Evolutionary conservation across 2,888 invertebrate species (phyloP).

Genomic region (Parnassius apollo): DNA sequence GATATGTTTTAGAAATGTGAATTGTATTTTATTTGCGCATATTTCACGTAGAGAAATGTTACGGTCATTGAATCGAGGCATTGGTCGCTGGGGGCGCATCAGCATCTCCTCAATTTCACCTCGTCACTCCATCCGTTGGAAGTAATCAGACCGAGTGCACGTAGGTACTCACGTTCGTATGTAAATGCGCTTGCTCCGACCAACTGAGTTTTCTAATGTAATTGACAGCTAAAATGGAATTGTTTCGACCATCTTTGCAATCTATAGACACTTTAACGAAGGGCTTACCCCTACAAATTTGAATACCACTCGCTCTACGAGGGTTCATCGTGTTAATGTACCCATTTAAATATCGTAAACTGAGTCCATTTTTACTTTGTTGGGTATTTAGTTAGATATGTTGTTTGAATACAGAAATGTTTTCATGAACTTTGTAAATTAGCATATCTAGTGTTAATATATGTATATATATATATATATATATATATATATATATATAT

Average conservation of each 20-base stretch:
- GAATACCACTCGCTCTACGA: slow-evolving; percentile 12
- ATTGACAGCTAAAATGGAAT: slow-evolving; percentile 62
- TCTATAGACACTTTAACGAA: slow-evolving; percentile 22
- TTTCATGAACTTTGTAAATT: too few relatives aligned
- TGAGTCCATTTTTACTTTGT: background rate
- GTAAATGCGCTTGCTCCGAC: slow-evolving; percentile 47
- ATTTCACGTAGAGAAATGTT: slow-evolving; percentile 3
- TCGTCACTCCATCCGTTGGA: slow-evolving; percentile 34
- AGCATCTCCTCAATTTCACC: slow-evolving; percentile 38
- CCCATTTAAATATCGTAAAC: slow-evolving; percentile 5
- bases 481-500: too few relatives aligned
- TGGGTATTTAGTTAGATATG: background rate
- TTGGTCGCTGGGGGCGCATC: slow-evolving; percentile 35
- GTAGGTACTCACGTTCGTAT: slow-evolving; percentile 40
- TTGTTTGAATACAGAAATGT: too few relatives aligned
- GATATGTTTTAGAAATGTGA: too few relatives aligned
- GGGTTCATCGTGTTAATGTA: slow-evolving; percentile 17
- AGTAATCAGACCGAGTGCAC: slow-evolving; percentile 67
- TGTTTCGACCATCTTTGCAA: slow-evolving; percentile 35
- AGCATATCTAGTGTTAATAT: too few relatives aligned
- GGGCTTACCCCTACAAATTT: slow-evolving; percentile 20
- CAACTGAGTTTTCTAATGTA: slow-evolving; percentile 69
- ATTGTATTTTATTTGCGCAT: background rate
- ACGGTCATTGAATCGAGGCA: slow-evolving; percentile 29
- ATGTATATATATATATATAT: too few relatives aligned